A percentile compares a stretch with the other conserved stretches of the same genome.
phyloP scores from a whole-genome alignment of 2,888 invertebrate species.

The Euplexia lucipara region DNA sequence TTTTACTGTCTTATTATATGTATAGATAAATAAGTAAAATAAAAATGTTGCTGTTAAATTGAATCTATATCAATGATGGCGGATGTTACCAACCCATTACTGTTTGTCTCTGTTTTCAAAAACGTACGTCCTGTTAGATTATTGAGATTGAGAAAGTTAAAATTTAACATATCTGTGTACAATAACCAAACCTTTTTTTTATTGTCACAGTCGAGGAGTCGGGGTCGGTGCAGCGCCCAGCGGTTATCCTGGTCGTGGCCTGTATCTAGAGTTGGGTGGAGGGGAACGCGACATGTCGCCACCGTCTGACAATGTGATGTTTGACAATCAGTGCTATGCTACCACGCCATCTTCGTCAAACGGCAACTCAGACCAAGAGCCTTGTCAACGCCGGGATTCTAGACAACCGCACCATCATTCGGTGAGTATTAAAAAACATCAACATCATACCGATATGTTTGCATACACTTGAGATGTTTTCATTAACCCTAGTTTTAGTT shows the following conservation, averaged over 20 bases:
- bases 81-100: too few species aligned
- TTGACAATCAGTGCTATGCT: slow-evolving; percentile 98
- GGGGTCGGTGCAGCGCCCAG: slow-evolving; percentile 87
- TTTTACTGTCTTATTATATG: too few species aligned
- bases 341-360: slow-evolving; percentile 98
- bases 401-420: slow-evolving; percentile 92
- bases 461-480: too few species aligned
- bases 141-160: too few species aligned
- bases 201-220: slow-evolving; percentile 79
- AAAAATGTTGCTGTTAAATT: too few species aligned
- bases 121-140: background rate
- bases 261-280: slow-evolving; percentile 94
- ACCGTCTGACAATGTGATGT: slow-evolving; percentile 98
- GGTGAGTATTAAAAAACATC: slow-evolving; percentile 74
- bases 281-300: slow-evolving; percentile 94
- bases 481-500: background rate
- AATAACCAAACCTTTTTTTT: background rate
- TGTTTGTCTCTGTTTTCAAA: background rate
- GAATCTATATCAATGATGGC: too few species aligned
- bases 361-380: slow-evolving; percentile 97
- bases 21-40: too few species aligned
- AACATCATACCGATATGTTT: background rate
- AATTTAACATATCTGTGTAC: background rate
- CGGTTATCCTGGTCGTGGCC: slow-evolving; percentile 93
- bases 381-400: slow-evolving; percentile 91